Evolutionary conservation across 2,797 vertebrate species (phyloP).

Genomic region (Tapera naevia): DNA sequence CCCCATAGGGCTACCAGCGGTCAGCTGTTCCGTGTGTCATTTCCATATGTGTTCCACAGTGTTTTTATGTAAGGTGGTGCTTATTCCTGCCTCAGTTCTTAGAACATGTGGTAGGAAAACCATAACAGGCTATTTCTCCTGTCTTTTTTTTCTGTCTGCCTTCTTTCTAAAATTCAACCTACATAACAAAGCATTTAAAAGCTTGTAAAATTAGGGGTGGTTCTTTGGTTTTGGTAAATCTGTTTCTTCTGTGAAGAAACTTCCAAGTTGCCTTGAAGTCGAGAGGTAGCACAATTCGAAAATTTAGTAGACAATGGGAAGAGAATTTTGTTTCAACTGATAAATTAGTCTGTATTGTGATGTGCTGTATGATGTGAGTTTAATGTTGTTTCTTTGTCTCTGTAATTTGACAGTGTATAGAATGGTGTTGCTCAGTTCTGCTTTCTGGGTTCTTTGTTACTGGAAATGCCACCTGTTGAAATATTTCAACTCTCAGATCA

Average conservation of each 20-base stretch:
- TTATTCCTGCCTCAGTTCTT: not conserved
- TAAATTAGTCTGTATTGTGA: not conserved
- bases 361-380: not conserved
- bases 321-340: not conserved
- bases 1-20: not conserved
- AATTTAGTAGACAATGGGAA: not conserved
- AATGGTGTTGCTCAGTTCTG: not conserved
- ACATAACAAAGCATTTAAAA: not conserved
- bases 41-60: not conserved
- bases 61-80: not conserved
- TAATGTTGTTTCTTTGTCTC: not conserved
- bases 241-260: not conserved
- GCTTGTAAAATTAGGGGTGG: not conserved
- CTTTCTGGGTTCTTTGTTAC: not conserved
- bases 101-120: not conserved
- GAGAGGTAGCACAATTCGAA: not conserved
- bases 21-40: not conserved
- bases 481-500: not conserved
- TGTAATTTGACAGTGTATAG: not conserved
- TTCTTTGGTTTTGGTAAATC: not conserved
- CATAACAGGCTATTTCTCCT: not conserved
- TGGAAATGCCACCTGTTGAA: not conserved
- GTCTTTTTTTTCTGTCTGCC: not conserved
- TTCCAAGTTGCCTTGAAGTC: not conserved
- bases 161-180: not conserved